Conservation (phyloP, 2,113 vertebrate species). For the Pseudorasbora parva region DNA sequence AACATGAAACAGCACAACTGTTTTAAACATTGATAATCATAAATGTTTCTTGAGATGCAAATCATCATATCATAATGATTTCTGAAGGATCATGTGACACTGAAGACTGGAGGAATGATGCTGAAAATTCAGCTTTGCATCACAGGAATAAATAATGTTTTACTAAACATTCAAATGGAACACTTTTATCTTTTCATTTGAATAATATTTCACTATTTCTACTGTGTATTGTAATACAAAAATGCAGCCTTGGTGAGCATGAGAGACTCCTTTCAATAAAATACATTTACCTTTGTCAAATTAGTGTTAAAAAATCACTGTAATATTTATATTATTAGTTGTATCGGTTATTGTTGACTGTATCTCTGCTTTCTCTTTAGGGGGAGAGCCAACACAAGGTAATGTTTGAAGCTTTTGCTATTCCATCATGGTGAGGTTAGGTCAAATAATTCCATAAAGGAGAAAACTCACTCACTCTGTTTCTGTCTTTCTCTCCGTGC, state of each 20-base stretch:
- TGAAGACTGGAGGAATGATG: background rate
- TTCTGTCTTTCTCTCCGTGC: constrained; percentile 28
- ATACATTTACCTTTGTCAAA: background rate
- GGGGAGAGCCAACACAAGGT: constrained; percentile 67
- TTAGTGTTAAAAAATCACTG: background rate
- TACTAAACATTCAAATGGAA: background rate
- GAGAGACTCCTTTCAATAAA: too few relatives aligned
- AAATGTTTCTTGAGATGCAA: too few relatives aligned
- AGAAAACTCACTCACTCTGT: background rate
- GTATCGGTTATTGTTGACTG: background rate
- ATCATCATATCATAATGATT: background rate
- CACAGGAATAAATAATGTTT: background rate
- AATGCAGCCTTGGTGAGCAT: too few relatives aligned
- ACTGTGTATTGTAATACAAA: background rate
- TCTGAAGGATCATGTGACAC: background rate
- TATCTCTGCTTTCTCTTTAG: constrained; percentile 29
- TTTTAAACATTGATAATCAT: too few relatives aligned
- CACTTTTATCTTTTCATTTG: too few relatives aligned
- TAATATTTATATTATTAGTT: background rate
- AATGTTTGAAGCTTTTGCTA: constrained; percentile 6
- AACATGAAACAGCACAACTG: too few relatives aligned
- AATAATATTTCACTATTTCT: background rate
- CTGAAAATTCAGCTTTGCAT: background rate
- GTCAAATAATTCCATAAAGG: background rate
- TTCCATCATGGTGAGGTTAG: too few relatives aligned